Evolutionary conservation across 2,888 invertebrate species (phyloP), one percentile per base, ranked within the genome.

Genomic region (Clistopyga incitator): DNA sequence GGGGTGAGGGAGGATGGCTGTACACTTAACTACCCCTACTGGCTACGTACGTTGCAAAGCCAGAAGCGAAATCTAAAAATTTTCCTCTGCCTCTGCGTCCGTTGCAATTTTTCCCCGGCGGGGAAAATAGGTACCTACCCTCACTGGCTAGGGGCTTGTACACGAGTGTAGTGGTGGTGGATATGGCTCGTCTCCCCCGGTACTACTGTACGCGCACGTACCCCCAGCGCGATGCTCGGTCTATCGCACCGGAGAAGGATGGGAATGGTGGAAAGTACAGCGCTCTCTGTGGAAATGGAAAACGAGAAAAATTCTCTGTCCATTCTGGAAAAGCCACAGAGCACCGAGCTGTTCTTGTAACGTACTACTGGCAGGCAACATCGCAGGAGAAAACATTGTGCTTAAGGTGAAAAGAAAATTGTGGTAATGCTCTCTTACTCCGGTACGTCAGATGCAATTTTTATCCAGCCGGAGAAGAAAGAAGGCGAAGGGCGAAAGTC

Each of bases 401-500:
- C 67, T 72, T 23, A 47, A 56, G 56, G 56, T 79, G 38, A 64
- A 67, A 67, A 74, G 56, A 79, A 79, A 65, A 79, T 79, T 65
- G 72, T 67, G 47, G 64, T 59, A 67, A 79, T 79, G 72, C 65
- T 54, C 64, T 70, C 64, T 70, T 50, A 29, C 54, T 70, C 10
- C 23, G 25, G 18, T 47, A 54, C 50, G 65, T 47, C 64, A 38
- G 61, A 71, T 56, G 29, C 54, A 72, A 76, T 76, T 65, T 65
- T 71, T 56, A 71, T 56, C 68, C 56, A 56, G 20, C 56, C 2
- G 25, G 6, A 38, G 61, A 38, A 34, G 61, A 61, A 38, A 20
- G 50, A 34, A n/a, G 38, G 34, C 1, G 13, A 11, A 47, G n/a
- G 56, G 34, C 34, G 15, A 0, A 3, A 25, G 25, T 42, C 47